A percentile compares a stretch with the other conserved stretches of the same genome.
phyloP scores from a whole-genome alignment of 2,888 invertebrate species.

The Phania funesta region DNA sequence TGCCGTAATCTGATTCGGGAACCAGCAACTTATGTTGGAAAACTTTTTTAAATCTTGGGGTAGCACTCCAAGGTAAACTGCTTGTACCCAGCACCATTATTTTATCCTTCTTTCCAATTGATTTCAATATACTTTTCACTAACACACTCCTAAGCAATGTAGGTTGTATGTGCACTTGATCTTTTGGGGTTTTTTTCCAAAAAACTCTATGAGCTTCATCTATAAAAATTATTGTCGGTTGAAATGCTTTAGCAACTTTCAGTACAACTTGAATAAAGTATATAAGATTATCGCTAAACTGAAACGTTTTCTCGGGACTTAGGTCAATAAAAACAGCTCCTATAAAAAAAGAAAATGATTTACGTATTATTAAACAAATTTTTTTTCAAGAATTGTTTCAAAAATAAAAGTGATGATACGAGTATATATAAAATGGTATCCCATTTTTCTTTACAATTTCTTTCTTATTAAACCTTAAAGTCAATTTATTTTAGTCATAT shows the following conservation, averaged over 20 bases:
- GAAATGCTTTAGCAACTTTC: slow-evolving; percentile 83
- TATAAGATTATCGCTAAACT: slow-evolving; percentile 83
- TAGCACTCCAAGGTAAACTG: slow-evolving; percentile 82
- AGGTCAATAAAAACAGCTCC: slow-evolving; percentile 84
- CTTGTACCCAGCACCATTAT: slow-evolving; percentile 82
- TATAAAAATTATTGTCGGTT: slow-evolving; percentile 84
- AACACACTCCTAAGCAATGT: slow-evolving; percentile 82
- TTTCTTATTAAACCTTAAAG: no score
- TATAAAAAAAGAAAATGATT: slow-evolving; percentile 49
- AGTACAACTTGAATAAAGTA: slow-evolving; percentile 84
- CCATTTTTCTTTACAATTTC: no score
- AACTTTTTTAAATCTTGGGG: slow-evolving; percentile 71
- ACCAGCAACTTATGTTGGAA: slow-evolving; percentile 77
- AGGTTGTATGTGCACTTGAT: slow-evolving; percentile 80
- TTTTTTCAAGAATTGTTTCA: no score
- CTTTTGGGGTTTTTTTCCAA: slow-evolving; percentile 80
- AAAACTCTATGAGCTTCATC: slow-evolving; percentile 83
- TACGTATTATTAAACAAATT: no score
- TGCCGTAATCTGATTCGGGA: slow-evolving; percentile 78
- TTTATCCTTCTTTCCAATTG: slow-evolving; percentile 82
- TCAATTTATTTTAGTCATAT: no score
- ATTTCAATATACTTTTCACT: slow-evolving; percentile 81
- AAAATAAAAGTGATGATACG: no score
- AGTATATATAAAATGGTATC: no score
- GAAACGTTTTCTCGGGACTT: slow-evolving; percentile 83